phyloP scores from a whole-genome alignment of 2,888 invertebrate species.

The Meliscaeva auricollis region DNA sequence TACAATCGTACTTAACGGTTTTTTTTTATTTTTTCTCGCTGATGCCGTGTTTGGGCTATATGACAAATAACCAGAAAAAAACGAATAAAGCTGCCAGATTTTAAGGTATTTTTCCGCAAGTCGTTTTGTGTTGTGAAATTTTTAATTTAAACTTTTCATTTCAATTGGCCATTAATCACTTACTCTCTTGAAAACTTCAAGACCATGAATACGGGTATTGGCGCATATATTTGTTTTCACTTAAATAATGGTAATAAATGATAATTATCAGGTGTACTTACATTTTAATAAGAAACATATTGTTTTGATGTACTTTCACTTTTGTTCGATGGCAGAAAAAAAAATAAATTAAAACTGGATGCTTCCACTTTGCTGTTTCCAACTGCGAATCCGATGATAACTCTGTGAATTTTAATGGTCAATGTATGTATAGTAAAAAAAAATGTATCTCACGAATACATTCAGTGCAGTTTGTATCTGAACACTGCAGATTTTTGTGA shows the following conservation, averaged over 20 bases:
- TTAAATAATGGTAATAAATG: slow-evolving; percentile 10
- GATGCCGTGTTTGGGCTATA: no score
- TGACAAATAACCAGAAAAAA: no score
- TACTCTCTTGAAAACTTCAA: no score
- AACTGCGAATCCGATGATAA: slow-evolving; percentile 25
- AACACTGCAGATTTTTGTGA: background rate
- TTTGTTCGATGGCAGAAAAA: slow-evolving; percentile 29
- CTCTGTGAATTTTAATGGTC: slow-evolving; percentile 37
- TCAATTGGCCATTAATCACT: no score
- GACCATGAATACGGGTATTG: no score
- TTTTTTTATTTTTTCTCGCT: no score
- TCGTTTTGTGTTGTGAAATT: no score
- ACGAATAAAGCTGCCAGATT: no score
- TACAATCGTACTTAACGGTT: no score
- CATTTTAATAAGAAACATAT: slow-evolving; percentile 69
- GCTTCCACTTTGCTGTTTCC: slow-evolving; percentile 27
- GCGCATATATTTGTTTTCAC: background rate
- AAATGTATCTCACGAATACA: background rate
- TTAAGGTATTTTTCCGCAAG: no score
- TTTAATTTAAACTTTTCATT: no score
- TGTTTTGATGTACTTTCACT: slow-evolving; percentile 63
- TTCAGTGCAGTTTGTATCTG: background rate
- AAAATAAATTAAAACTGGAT: slow-evolving; percentile 39
- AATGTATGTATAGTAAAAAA: slow-evolving; percentile 29
- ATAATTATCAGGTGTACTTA: slow-evolving; percentile 52